Conservation (phyloP, 1,140 invertebrate species). For the Euura lappo region DNA sequence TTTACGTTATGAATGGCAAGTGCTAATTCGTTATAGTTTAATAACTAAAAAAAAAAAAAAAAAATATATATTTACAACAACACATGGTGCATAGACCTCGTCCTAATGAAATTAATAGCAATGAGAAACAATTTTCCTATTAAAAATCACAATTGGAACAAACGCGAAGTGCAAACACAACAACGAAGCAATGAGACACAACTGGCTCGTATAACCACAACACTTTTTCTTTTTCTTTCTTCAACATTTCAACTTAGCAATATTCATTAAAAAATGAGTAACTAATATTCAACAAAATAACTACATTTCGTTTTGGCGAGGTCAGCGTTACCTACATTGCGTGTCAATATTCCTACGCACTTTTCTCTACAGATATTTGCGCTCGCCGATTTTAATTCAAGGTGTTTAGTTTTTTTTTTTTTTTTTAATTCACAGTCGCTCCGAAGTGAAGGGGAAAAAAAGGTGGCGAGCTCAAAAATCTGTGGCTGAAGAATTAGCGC, state of each 20-base stretch:
- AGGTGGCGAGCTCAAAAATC: slow-evolving; percentile 1
- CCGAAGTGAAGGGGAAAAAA: not conserved
- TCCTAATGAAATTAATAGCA: slow-evolving; percentile 26
- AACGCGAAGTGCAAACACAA: slow-evolving; percentile 15
- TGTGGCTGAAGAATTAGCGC: not conserved
- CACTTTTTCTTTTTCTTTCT: slow-evolving; percentile 11
- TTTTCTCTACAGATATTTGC: not conserved
- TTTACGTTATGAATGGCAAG: slow-evolving; percentile 53
- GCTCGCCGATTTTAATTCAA: not conserved
- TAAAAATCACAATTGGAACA: not conserved
- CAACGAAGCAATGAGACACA: slow-evolving; percentile 23
- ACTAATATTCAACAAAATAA: slow-evolving; percentile 40
- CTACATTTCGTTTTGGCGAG: slow-evolving; percentile 37
- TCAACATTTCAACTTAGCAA: not conserved
- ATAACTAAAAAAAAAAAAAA: slow-evolving; percentile 19
- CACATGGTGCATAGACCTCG: slow-evolving; percentile 25
- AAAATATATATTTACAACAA: slow-evolving; percentile 41
- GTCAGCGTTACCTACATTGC: slow-evolving; percentile 31
- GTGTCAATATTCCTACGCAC: not conserved
- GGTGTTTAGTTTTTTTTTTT: too few species aligned
- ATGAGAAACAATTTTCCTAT: slow-evolving; percentile 16
- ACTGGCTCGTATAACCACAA: slow-evolving; percentile 17
- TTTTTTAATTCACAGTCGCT: not conserved
- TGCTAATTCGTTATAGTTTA: slow-evolving; percentile 43
- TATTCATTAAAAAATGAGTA: slow-evolving; percentile 15